Conservation (phyloP, 1,140 invertebrate genomes). For the Zaprionus gabonicus region DNA sequence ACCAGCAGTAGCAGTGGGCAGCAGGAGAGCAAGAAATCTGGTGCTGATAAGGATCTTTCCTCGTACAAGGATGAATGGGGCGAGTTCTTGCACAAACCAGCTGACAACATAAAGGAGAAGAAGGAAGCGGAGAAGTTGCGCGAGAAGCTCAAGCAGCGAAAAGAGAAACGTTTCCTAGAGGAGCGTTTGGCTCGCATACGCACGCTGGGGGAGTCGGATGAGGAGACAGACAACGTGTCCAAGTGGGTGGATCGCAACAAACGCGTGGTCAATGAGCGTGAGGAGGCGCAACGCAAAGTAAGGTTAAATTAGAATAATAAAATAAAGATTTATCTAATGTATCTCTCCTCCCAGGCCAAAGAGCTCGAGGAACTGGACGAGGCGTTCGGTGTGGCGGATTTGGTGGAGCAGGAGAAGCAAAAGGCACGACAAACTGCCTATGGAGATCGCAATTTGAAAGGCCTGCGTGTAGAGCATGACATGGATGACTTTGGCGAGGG, state of each 20-base stretch:
- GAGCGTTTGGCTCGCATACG: constrained; percentile 88
- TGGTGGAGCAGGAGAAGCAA: constrained; percentile 92
- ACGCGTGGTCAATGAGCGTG: constrained; percentile 91
- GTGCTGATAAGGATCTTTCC: constrained; percentile 84
- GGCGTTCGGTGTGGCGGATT: constrained; percentile 95
- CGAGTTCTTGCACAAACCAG: constrained; percentile 97
- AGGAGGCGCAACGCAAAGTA: constrained; percentile 94
- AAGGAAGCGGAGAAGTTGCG: constrained; percentile 92
- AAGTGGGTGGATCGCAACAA: constrained; percentile 94
- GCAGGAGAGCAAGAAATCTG: constrained; percentile 47
- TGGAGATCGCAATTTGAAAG: constrained; percentile 89
- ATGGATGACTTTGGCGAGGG: constrained; percentile 93
- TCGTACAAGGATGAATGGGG: constrained; percentile 92
- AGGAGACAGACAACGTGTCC: constrained; percentile 89
- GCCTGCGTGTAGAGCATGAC: constrained; percentile 95
- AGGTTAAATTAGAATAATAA: constrained; percentile 33
- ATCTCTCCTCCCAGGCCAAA: constrained; percentile 88
- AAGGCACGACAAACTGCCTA: constrained; percentile 88
- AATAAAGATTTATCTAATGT: neutral
- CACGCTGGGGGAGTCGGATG: constrained; percentile 90
- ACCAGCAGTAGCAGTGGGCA: constrained; percentile 37
- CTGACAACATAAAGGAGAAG: constrained; percentile 92
- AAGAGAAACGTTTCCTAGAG: constrained; percentile 93
- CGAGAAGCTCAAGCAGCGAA: constrained; percentile 90
- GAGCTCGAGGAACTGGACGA: constrained; percentile 97